Conservation (phyloP, 2,797 vertebrate species). For the Ispidina lecontei region DNA sequence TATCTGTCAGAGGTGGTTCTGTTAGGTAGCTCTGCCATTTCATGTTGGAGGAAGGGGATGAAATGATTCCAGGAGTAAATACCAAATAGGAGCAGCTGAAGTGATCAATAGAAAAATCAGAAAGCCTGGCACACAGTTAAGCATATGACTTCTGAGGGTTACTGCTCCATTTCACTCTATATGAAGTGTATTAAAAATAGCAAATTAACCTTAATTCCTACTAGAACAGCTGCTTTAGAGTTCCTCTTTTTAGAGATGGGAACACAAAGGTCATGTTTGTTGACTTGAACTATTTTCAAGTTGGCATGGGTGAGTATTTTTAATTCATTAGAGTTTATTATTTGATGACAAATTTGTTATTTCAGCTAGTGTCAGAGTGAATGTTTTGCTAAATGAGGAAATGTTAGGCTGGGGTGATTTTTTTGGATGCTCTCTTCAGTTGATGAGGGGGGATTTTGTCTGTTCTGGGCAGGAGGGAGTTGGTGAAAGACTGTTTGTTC, state of each 20-base stretch:
- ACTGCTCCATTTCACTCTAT: not conserved
- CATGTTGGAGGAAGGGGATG: not conserved
- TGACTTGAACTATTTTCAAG: not conserved
- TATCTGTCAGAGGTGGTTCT: not conserved
- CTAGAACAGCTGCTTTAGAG: not conserved
- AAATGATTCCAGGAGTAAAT: not conserved
- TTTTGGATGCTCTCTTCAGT: not conserved
- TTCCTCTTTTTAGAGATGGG: not conserved
- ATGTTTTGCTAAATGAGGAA: not conserved
- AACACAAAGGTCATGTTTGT: not conserved
- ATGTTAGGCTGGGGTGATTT: not conserved
- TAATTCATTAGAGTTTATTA: not conserved
- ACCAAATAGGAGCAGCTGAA: not conserved
- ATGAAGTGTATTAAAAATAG: not conserved
- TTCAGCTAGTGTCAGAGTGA: not conserved
- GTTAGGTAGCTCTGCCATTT: not conserved
- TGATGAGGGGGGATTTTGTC: fast-evolving
- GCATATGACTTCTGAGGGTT: not conserved
- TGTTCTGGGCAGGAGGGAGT: not conserved
- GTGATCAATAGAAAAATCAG: not conserved
- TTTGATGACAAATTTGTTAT: not conserved
- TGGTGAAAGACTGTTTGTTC: not conserved
- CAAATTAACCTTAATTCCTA: not conserved
- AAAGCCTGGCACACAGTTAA: not conserved
- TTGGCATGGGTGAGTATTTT: not conserved